Evolutionary conservation across 2,888 invertebrate species (phyloP), one percentile per base, ranked within the genome.

Genomic region (Rhagonycha fulva): DNA sequence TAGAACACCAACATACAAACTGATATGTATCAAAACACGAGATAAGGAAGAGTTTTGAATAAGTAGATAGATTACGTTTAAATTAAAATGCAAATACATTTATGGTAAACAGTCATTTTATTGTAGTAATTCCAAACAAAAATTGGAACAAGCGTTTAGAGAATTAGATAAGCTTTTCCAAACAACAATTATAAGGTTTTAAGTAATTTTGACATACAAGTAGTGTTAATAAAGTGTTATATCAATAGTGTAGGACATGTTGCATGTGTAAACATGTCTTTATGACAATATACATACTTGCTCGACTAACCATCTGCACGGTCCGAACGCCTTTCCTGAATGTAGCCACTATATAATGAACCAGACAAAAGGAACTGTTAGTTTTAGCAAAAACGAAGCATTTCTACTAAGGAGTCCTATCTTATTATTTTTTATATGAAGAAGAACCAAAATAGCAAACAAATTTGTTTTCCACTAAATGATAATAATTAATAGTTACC

Each of bases 271-370:
- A 62, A 72, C 72, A 72, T 32, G 71, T 71, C 68, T 30, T 77
- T 62, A 32, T 60, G 32, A 60, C 32, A 75, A 77, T 74, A 90
- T 95, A 97, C 97, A 94, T 97, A 97, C 97, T 97, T 96, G 97
- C 96, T 93, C 97, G 94, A 92, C 97, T 97, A 91, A 96, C 96
- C 94, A 97, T 95, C 93, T 97, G 98, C 91, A 98, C 96, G 91
- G 98, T 98, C 90, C 98, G 96, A 90, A 98, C 98, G 92, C 98
- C 98, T 92, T 98, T 98, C 95, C 98, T 96, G 96, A 99, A 99
- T 90, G 98, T 96, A 89, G 98, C 98, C 96, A 98, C 98, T 98
- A 89, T 86, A 87, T 86, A 85, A 82, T 80, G 83, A 85, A 85
- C 84, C 88, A 89, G 88, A 89, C 84, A 89, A 88, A 89, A 89